Base-by-base conservation (phyloP, 2,797 vertebrate genomes). In the Lemur catta region DNA sequence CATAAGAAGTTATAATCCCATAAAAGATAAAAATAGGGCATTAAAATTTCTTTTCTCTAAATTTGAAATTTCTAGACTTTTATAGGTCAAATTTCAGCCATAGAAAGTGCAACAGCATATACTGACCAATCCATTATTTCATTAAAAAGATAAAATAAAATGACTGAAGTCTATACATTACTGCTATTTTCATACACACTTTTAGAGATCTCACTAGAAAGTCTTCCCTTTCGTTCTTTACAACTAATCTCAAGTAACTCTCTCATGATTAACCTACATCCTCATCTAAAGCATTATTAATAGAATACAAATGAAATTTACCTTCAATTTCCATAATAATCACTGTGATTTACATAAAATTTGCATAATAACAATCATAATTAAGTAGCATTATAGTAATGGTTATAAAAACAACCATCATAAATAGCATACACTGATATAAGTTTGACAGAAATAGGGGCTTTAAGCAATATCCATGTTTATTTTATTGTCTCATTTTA, bases 301-400 rank as follows among this genome's bases (percentile, higher is more conserved):
- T 72, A 93, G 33, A 84, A 97, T 96, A 79, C 7, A 97, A 96
- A 93, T 92, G 33, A 94, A 61, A 65, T 96, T 97, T 97, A 97
- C 86, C 61, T 97, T 97, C 78, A 48, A 89, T 97, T 98, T 98
- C 88, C 91, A 97, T 94, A 86, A 55, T 61, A 98, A 96, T 91
- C 24, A 76, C 5, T 72, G 1, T 2, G 84, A 97, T 98, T 97
- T 78, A 30, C 82, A 97, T 97, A 86, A 76, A 95, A 97, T 98
- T 98, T 98, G 79, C 93, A 97, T 97, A 98, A 97, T 96, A 96
- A 94, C 80, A 79, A 91, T 15, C 57, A 50, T 94, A 97, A 96
- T 97, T 89, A 97, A 97, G 75, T 96, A 50, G 8, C 13, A 88
- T 91, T 96, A 91, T 74, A 93, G 94, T 96, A 97, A 95, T n/a